Evolutionary conservation across 2,113 vertebrate species (phyloP), one percentile per base, ranked within the genome.

Genomic region (Ovibos moschatus): DNA sequence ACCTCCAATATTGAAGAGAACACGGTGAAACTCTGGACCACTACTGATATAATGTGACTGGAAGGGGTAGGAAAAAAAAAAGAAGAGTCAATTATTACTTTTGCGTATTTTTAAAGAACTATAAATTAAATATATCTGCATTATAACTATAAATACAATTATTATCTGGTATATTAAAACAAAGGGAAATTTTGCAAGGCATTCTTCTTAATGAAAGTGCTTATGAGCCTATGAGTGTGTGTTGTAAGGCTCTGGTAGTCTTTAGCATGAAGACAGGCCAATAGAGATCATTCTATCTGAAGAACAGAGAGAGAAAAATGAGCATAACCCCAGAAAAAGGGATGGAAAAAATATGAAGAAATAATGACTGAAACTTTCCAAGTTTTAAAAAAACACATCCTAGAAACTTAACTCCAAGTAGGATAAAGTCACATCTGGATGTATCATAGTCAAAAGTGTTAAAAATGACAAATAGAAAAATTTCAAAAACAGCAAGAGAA

Each of bases 1-100:
- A 91, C 98, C 96, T 96, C 96, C 50, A 0, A 97, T 81, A 67
- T 97, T 97, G 97, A 99, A 98, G 7, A 98, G 97, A 60, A 98
- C 47, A 36, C 8, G 55, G 5, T 89, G 67, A 89, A 98, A 98
- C 88, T 98, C 97, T 89, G 98, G 98, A 84, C 97, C 98, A 55
- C 43, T 28, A 71, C 98, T 5, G 0, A 47, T 36, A 74, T 60
- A 98, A 96, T 96, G 98, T 36, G 98, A 98, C 98, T 98, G 62
- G 45, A 92, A 98, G 17, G 78, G 51, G 78, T n/a, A 51, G 45
- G 28, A 89, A 87, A 92, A 92, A 57, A 97, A 97, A 25, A 86
- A 51, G 23, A 76, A 40, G 81, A 67, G 45, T 17, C 33, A 79
- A 57, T 62, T 36, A 27, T 57, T 57, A 57, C 14, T 67, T 96